Conservation (phyloP, 1,140 invertebrate genomes). For the Scaptomyza hsui region DNA sequence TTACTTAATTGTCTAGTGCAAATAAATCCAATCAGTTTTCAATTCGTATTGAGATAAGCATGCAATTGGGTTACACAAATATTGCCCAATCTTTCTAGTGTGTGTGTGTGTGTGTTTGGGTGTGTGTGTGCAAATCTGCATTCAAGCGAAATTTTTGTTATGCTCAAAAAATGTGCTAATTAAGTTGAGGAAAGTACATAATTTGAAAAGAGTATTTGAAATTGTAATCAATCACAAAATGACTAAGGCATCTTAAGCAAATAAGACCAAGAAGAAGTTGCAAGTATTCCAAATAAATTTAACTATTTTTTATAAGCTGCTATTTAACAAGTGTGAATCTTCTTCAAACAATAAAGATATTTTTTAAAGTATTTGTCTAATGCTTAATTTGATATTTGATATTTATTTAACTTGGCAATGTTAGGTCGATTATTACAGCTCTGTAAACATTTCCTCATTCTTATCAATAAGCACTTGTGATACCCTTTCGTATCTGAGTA, state of each 20-base stretch:
- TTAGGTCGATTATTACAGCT: conserved; percentile 1
- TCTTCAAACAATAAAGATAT: neutral
- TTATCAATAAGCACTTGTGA: conserved; percentile 9
- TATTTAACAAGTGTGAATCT: neutral
- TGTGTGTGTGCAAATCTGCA: neutral
- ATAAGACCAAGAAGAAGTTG: neutral
- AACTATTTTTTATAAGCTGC: too few relatives aligned
- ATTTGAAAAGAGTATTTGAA: conserved; percentile 4
- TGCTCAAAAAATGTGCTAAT: conserved; percentile 14
- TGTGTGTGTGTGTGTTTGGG: neutral
- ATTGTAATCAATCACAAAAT: conserved; percentile 1
- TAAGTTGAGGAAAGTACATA: neutral
- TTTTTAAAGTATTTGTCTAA: conserved; percentile 4
- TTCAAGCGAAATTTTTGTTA: neutral
- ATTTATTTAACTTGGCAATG: neutral
- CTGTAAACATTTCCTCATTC: conserved; percentile 3
- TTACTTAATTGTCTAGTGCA: neutral
- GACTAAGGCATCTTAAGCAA: neutral
- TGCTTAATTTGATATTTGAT: conserved; percentile 1
- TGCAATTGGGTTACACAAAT: conserved; percentile 65
- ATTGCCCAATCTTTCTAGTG: conserved; percentile 40
- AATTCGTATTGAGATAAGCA: neutral
- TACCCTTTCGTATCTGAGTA: conserved; percentile 4
- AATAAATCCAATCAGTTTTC: neutral
- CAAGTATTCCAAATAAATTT: neutral